Conservation (phyloP, 1,140 invertebrate genomes). For the Drosophila sulfurigaster region DNA sequence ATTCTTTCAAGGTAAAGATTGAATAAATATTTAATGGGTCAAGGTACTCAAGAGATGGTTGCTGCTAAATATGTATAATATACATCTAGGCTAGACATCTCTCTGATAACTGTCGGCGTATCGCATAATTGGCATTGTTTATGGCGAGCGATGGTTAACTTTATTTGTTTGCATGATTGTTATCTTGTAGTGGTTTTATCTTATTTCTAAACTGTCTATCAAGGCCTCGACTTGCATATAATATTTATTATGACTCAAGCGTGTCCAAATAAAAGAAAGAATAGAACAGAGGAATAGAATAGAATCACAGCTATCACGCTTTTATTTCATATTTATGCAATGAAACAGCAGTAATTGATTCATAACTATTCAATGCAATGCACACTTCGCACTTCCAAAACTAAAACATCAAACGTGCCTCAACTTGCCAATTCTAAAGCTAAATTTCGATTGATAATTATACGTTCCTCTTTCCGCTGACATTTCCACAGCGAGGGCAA, state of each 20-base stretch:
- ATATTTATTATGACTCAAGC: slow-evolving; percentile 19
- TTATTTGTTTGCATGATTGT: slow-evolving; percentile 10
- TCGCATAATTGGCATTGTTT: slow-evolving; percentile 1
- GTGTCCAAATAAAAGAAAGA: not conserved
- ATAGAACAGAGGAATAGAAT: not conserved
- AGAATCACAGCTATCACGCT: not conserved
- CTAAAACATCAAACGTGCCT: not conserved
- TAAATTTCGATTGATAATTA: slow-evolving; percentile 32
- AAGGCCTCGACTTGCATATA: not conserved
- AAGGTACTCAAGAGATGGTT: not conserved
- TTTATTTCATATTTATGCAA: not conserved
- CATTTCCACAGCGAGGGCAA: slow-evolving; percentile 49
- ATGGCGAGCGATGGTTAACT: not conserved
- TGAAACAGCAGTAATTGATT: slow-evolving; percentile 10
- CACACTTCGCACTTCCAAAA: not conserved
- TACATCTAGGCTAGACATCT: slow-evolving; percentile 4
- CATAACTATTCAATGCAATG: not conserved
- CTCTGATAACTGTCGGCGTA: not conserved
- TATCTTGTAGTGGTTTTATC: slow-evolving; percentile 14
- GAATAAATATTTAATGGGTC: slow-evolving; percentile 1
- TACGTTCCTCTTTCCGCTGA: slow-evolving; percentile 32
- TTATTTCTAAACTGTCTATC: not conserved
- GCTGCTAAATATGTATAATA: not conserved
- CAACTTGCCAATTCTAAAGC: slow-evolving; percentile 7
- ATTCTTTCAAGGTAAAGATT: not conserved